A percentile compares a stretch with the other conserved stretches of the same genome.
phyloP scores from a whole-genome alignment of 1,140 invertebrate species.

The Metaphire vulgaris region DNA sequence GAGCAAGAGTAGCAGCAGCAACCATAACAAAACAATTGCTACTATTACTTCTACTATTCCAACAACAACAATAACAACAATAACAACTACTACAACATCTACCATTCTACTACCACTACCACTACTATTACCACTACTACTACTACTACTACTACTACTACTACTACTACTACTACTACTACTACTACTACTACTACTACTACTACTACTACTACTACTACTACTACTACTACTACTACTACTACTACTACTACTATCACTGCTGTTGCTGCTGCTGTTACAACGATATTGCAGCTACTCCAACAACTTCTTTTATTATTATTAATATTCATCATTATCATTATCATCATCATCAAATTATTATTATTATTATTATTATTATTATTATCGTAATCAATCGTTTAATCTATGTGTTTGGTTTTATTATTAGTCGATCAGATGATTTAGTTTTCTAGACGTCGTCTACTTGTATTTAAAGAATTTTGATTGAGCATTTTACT shows the following conservation, averaged over 20 bases:
- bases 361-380: no score
- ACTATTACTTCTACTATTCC: background rate
- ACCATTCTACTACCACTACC: background rate
- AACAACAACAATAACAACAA: background rate
- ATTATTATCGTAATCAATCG: no score
- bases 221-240: constrained; percentile 2
- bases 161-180: constrained; percentile 2
- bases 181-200: constrained; percentile 2
- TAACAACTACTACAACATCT: background rate
- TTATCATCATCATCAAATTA: background rate
- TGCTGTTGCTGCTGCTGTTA: background rate
- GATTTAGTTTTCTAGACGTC: no score
- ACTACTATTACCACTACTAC: background rate
- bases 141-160: constrained; percentile 3
- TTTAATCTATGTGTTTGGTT: no score
- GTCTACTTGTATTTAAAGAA: no score
- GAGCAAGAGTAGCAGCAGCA: no score
- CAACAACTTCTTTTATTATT: background rate
- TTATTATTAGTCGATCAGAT: no score
- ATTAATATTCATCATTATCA: background rate
- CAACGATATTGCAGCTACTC: background rate
- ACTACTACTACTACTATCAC: background rate
- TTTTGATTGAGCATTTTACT: no score
- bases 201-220: constrained; percentile 3
- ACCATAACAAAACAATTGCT: no score